phyloP scores from a whole-genome alignment of 53 echinoderm and acorn worm species.

The Patiria pectinifera region DNA sequence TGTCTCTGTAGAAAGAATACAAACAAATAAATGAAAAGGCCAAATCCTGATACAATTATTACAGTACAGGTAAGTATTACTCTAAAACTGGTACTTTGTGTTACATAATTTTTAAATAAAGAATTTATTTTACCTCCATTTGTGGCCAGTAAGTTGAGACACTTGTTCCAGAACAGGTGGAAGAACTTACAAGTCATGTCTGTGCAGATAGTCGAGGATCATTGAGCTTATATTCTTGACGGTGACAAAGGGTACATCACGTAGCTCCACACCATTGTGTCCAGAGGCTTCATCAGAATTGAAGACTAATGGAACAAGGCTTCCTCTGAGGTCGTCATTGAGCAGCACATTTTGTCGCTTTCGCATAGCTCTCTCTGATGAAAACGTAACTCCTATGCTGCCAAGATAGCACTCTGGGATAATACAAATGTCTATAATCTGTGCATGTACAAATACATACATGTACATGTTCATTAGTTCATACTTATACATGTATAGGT shows the following conservation, averaged over 20 bases:
- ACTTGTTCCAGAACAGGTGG: conserved; percentile 37
- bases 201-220: background rate
- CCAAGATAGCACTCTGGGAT: background rate
- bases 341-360: conserved; percentile 1
- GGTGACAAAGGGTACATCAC: background rate
- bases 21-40: background rate
- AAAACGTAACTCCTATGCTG: background rate
- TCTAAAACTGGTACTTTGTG: no score
- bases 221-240: background rate
- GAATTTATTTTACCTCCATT: conserved; percentile 31
- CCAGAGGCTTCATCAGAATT: background rate
- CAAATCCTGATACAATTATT: background rate
- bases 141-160: background rate
- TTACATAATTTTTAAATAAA: background rate
- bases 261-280: background rate
- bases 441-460: background rate
- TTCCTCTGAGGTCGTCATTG: background rate
- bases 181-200: background rate
- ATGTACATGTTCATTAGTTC: background rate
- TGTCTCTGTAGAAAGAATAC: conserved; percentile 25
- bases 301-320: background rate
- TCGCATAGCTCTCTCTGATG: conserved; percentile 20
- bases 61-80: no score
- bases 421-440: background rate
- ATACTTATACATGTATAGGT: background rate